These are phyloP conservation scores for Liodrosophila aerea DNA, from an alignment of 2,888 invertebrate species.

Conservation along the genomic window DNA sequence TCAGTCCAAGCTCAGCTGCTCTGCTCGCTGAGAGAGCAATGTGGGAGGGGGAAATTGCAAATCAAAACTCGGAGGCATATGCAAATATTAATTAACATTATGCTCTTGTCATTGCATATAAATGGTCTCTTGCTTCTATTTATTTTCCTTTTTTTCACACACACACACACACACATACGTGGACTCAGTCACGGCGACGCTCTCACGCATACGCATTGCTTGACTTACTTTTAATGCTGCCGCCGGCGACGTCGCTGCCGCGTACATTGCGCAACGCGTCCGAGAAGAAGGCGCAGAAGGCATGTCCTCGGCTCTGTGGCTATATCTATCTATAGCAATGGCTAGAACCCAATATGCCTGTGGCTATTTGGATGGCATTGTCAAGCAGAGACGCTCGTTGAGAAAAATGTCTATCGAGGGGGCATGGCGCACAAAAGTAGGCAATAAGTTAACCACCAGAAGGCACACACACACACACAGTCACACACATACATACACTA, in stretches of 20 bases:
- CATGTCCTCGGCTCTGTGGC: slow-evolving; percentile 40
- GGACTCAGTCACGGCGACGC: slow-evolving; percentile 12
- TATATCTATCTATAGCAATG: slow-evolving; percentile 20
- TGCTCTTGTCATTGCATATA: slow-evolving; percentile 22
- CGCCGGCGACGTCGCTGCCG: slow-evolving; percentile 55
- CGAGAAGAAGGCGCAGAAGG: slow-evolving; percentile 27
- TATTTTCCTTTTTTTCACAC: neutral
- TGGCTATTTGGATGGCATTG: slow-evolving; percentile 22
- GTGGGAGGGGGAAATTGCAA: neutral
- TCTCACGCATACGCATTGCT: slow-evolving; percentile 56
- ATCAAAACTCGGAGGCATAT: neutral
- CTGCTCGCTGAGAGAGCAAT: neutral
- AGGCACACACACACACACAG: slow-evolving; percentile 11
- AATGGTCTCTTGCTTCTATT: neutral
- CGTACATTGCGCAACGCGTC: slow-evolving; percentile 70
- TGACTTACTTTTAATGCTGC: slow-evolving; percentile 66
- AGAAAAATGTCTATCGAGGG: slow-evolving; percentile 38
- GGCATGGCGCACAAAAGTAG: slow-evolving; percentile 68
- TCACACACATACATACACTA: slow-evolving; percentile 9
- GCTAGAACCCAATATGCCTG: slow-evolving; percentile 21
- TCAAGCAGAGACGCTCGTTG: slow-evolving; percentile 1
- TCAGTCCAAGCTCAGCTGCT: slow-evolving; percentile 13
- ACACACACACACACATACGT: slow-evolving; percentile 22
- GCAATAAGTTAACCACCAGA: slow-evolving; percentile 44
- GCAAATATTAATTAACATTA: slow-evolving; percentile 22